A percentile compares a stretch with the other conserved stretches of the same genome.
phyloP scores from a whole-genome alignment of 1,140 invertebrate species.

The Arctopsyche grandis region DNA sequence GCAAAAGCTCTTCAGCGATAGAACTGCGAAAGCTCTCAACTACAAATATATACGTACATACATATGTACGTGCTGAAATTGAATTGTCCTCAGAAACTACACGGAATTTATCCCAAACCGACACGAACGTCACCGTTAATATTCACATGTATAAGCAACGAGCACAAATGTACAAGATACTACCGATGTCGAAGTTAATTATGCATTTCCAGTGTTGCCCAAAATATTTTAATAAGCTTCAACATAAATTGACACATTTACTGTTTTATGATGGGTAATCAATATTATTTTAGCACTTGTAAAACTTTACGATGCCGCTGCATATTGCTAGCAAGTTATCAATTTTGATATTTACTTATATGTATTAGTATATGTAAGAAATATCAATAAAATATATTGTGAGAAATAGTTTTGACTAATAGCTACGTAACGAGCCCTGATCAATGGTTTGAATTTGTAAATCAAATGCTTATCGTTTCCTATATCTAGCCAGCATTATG shows the following conservation, averaged over 20 bases:
- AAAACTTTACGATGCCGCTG: background rate
- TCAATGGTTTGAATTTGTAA: too few species aligned
- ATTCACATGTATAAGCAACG: background rate
- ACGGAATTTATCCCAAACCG: conserved; percentile 9
- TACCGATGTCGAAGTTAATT: background rate
- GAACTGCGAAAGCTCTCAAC: conserved; percentile 14
- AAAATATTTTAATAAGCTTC: background rate
- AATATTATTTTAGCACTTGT: conserved; percentile 7
- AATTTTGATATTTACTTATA: too few species aligned
- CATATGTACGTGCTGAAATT: conserved; percentile 12
- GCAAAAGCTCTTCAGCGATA: background rate
- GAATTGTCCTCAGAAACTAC: conserved; percentile 14
- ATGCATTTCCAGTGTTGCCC: background rate
- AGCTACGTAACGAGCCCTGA: too few species aligned
- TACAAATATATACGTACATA: too few species aligned
- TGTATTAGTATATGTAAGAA: too few species aligned
- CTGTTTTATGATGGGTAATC: background rate
- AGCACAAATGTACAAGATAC: background rate
- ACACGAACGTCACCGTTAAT: background rate
- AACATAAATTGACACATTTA: too few species aligned
- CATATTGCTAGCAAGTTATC: background rate
- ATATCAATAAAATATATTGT: too few species aligned
- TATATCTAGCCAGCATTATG: too few species aligned
- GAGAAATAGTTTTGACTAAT: too few species aligned
- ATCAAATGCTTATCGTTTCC: too few species aligned